These are phyloP conservation scores for Hoplostethus mediterraneus DNA, from an alignment of 2,797 vertebrate genomes.

Conservation along the genomic window DNA sequence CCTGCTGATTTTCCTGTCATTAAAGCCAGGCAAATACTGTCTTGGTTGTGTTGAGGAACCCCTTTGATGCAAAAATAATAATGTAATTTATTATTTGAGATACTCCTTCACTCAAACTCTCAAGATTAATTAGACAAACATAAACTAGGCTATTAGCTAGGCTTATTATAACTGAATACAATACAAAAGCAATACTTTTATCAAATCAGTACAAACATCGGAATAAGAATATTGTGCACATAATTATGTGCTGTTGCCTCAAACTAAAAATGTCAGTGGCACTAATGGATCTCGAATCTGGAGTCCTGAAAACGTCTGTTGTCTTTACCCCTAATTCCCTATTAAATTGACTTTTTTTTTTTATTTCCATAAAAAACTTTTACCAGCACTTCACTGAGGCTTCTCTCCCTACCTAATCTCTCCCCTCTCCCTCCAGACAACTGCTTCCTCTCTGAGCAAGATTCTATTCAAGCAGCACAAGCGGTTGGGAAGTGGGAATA, in stretches of 20 bases:
- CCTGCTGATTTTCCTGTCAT: too few species aligned
- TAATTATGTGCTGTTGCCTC: too few species aligned
- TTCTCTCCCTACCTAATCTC: conserved; percentile 56
- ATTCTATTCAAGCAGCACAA: conserved; percentile 80
- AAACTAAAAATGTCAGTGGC: too few species aligned
- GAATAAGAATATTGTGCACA: too few species aligned
- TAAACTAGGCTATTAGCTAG: too few species aligned
- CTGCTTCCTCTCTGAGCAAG: conserved; percentile 78
- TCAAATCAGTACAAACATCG: too few species aligned
- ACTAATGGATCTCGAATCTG: neutral
- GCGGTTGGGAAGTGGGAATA: conserved; percentile 85
- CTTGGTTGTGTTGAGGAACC: neutral
- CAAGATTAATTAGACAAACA: too few species aligned
- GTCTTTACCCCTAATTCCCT: conserved; percentile 21
- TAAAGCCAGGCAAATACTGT: neutral
- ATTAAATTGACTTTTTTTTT: conserved; percentile 25
- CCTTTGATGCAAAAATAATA: neutral
- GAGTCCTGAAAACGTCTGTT: conserved; percentile 13
- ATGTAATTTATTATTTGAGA: too few species aligned
- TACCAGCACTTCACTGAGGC: conserved; percentile 23
- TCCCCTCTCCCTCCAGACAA: conserved; percentile 68
- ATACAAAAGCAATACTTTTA: too few species aligned
- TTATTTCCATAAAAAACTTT: conserved; percentile 34
- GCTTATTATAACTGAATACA: too few species aligned
- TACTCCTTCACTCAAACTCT: too few species aligned